phyloP scores from a whole-genome alignment of 2,888 invertebrate species.

The Apamea sordens region DNA sequence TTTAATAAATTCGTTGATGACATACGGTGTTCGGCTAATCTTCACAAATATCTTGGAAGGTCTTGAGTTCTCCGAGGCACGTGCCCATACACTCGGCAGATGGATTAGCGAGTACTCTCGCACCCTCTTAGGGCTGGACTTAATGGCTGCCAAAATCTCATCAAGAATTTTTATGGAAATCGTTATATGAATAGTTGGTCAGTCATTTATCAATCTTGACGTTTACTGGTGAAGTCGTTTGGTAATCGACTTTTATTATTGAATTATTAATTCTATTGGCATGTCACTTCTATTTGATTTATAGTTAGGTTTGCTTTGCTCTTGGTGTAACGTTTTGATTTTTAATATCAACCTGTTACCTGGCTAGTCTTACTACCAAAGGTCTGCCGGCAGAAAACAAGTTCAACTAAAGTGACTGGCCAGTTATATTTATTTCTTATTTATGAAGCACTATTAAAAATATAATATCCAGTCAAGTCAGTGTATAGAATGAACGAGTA shows the following conservation, averaged over 20 bases:
- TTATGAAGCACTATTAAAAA: constrained; percentile 30
- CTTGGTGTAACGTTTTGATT: constrained; percentile 15
- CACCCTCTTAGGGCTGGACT: constrained; percentile 42
- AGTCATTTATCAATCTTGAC: constrained; percentile 54
- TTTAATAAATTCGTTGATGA: constrained; percentile 72
- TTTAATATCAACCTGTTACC: constrained; percentile 15
- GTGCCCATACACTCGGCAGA: constrained; percentile 62
- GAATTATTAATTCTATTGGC: constrained; percentile 37
- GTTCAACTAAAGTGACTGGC: constrained; percentile 31
- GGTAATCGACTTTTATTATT: constrained; percentile 24
- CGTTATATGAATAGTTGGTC: constrained; percentile 55
- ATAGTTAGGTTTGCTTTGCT: constrained; percentile 5
- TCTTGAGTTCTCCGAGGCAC: constrained; percentile 49
- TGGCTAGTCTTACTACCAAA: constrained; percentile 24
- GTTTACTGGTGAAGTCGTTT: constrained; percentile 35
- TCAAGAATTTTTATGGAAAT: constrained; percentile 62
- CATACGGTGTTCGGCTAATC: constrained; percentile 51
- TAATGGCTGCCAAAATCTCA: constrained; percentile 62
- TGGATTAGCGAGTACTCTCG: constrained; percentile 65
- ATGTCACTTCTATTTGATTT: constrained; percentile 24
- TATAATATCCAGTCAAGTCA: constrained; percentile 49
- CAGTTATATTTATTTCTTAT: constrained; percentile 41
- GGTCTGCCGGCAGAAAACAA: constrained; percentile 32
- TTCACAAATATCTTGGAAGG: constrained; percentile 51
- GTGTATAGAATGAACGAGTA: constrained; percentile 40